Percentiles rank a stretch among this genome's conserved stretches.
Conservation (phyloP, 2,888 invertebrate species). For the Cryptosula pallasiana region DNA sequence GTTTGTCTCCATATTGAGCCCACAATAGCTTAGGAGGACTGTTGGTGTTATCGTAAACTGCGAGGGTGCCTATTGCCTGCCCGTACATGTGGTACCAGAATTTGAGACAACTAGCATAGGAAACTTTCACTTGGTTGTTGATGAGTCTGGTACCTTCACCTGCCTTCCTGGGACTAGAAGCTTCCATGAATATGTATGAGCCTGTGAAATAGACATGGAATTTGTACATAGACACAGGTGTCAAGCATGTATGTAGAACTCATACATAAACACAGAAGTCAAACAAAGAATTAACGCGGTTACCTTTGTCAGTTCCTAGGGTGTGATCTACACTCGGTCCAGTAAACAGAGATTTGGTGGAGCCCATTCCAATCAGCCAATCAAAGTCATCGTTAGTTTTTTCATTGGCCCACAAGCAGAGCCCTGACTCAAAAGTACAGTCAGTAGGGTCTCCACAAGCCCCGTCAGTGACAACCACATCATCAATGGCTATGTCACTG, state of each 20-base stretch:
- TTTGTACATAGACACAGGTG: background rate
- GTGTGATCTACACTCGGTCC: conserved; percentile 22
- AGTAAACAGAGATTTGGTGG: conserved; percentile 31
- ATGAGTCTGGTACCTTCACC: conserved; percentile 19
- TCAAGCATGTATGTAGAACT: background rate
- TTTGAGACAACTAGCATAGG: conserved; percentile 31
- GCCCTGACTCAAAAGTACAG: conserved; percentile 40
- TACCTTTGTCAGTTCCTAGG: conserved; percentile 1
- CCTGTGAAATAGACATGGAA: background rate
- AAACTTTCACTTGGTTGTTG: background rate
- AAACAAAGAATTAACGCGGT: too few species aligned
- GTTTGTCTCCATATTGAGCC: conserved; percentile 24
- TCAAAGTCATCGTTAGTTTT: conserved; percentile 36
- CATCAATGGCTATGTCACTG: conserved; percentile 50
- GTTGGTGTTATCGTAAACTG: conserved; percentile 25
- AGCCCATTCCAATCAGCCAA: conserved; percentile 39
- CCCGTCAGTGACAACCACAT: conserved; percentile 37
- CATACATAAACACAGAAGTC: background rate
- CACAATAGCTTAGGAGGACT: conserved; percentile 22
- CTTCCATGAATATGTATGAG: conserved; percentile 21
- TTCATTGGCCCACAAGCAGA: conserved; percentile 40
- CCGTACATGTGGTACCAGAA: conserved; percentile 51
- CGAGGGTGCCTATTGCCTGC: conserved; percentile 32
- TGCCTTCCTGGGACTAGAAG: conserved; percentile 9
- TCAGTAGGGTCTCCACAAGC: conserved; percentile 34